Evolutionary conservation across 2,113 vertebrate species (phyloP).

Genomic region (Cyanoliseus patagonus): DNA sequence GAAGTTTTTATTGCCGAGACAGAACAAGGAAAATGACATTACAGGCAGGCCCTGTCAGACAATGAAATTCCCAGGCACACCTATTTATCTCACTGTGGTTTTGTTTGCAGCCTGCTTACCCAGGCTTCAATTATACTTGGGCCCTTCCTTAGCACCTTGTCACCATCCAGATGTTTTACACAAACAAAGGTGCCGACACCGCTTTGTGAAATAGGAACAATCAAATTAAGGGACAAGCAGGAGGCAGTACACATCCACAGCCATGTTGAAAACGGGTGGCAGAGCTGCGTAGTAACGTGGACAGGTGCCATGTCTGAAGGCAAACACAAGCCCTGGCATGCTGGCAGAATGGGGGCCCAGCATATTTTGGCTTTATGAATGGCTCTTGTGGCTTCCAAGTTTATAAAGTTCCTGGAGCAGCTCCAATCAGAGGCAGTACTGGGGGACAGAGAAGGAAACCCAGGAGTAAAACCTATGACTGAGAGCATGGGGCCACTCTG

Average conservation of each 20-base stretch:
- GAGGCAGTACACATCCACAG: background rate
- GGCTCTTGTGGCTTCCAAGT: background rate
- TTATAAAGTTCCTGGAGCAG: background rate
- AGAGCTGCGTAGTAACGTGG: accelerated
- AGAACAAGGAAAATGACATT: slow-evolving; percentile 55
- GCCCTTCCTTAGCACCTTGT: background rate
- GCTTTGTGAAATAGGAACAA: background rate
- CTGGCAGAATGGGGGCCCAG: background rate
- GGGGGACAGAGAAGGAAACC: background rate
- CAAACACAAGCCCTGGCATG: background rate
- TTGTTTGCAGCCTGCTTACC: background rate
- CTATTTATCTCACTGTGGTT: background rate
- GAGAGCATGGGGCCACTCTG: background rate
- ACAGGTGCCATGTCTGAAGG: background rate
- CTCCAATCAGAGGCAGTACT: background rate
- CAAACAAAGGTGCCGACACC: background rate
- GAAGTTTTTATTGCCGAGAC: slow-evolving; percentile 19
- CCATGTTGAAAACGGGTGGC: background rate
- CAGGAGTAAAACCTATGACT: background rate
- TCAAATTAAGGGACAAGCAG: background rate
- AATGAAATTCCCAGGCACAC: background rate
- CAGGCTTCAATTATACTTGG: background rate
- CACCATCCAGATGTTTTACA: background rate
- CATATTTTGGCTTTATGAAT: background rate
- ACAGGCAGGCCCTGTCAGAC: slow-evolving; percentile 8